Percentiles rank a stretch among this genome's conserved stretches.
phyloP scores from a whole-genome alignment of 2,888 invertebrate genomes.

The Lasioglossum marginatum region DNA sequence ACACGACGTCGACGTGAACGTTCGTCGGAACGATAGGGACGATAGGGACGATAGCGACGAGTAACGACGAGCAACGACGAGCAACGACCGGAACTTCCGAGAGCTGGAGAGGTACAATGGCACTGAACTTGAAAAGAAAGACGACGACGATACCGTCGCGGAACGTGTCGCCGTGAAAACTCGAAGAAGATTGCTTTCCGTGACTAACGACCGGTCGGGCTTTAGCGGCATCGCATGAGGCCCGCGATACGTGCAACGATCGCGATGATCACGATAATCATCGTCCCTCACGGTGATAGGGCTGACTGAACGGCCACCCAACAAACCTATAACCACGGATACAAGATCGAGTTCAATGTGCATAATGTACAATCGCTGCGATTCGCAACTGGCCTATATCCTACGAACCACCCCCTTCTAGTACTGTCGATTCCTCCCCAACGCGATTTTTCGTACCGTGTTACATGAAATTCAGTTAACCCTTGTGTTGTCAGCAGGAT shows the following conservation, averaged over 20 bases:
- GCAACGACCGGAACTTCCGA: constrained; percentile 78
- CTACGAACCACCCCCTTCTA: neutral
- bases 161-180: constrained; percentile 50
- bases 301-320: constrained; percentile 10
- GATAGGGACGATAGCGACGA: constrained; percentile 49
- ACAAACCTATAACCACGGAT: neutral
- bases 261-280: constrained; percentile 57
- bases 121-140: constrained; percentile 76
- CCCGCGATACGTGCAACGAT: constrained; percentile 60
- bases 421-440: neutral
- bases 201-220: constrained; percentile 69
- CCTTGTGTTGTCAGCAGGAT: too few species aligned
- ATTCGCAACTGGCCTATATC: neutral
- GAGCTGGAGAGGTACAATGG: constrained; percentile 65
- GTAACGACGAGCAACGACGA: constrained; percentile 67
- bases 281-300: constrained; percentile 29
- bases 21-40: constrained; percentile 49
- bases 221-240: constrained; percentile 56
- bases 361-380: neutral
- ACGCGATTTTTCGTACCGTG: too few species aligned
- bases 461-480: too few species aligned
- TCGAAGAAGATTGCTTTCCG: constrained; percentile 61
- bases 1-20: neutral
- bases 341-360: neutral
- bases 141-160: neutral